phyloP scores from a whole-genome alignment of 2,888 invertebrate genomes.

The Mystacides longicornis region DNA sequence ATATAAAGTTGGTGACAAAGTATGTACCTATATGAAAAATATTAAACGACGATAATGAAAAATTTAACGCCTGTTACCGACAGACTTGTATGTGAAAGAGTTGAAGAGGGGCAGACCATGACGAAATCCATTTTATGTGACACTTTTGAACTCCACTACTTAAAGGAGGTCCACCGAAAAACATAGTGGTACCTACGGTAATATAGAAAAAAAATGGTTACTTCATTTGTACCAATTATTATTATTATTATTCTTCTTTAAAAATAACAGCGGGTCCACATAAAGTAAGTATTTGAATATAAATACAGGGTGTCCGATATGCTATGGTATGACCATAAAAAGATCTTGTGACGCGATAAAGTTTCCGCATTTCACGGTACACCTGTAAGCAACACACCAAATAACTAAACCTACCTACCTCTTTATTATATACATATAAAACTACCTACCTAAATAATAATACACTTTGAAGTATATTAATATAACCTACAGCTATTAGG shows the following conservation, averaged over 20 bases:
- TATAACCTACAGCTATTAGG: neutral
- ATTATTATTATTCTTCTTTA: slow-evolving; percentile 14
- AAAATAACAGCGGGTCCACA: slow-evolving; percentile 19
- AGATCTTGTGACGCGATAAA: slow-evolving; percentile 23
- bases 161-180: neutral
- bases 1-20: too few species aligned
- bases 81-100: neutral
- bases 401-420: neutral
- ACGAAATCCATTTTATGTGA: slow-evolving; percentile 11
- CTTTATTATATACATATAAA: neutral
- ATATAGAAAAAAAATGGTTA: neutral
- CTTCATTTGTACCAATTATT: slow-evolving; percentile 17
- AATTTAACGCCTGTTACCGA: slow-evolving; percentile 2
- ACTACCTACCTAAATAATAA: neutral
- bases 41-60: neutral
- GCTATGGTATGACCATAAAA: slow-evolving; percentile 21
- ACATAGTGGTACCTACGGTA: slow-evolving; percentile 17
- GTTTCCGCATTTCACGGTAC: slow-evolving; percentile 16
- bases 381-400: slow-evolving; percentile 16
- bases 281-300: slow-evolving; percentile 24
- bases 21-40: too few species aligned
- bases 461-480: too few species aligned
- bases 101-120: slow-evolving; percentile 4
- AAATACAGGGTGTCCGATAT: slow-evolving; percentile 27
- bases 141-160: neutral